Evolutionary conservation across 2,888 invertebrate genomes (phyloP), one percentile per base, ranked within the genome.

Genomic region (Merodon equestris): DNA sequence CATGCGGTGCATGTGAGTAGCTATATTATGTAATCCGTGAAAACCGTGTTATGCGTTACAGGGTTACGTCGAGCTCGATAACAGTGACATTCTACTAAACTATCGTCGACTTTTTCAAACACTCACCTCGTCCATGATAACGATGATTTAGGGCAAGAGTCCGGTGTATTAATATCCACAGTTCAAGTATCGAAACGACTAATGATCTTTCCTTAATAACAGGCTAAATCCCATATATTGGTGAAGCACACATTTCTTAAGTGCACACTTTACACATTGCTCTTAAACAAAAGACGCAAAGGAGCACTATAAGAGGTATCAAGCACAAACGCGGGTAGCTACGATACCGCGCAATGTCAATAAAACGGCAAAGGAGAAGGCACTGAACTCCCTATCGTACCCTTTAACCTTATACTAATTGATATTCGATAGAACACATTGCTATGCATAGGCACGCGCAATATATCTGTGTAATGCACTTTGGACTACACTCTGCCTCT

Each of bases 301-400:
- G 56, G 57, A 27, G 15, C 27, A 53, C 15, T 17, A 45, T 53
- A 51, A 42, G 45, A 74, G 51, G 57, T 48, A 56, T 34, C 14
- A 36, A 14, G 47, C 45, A 12, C 36, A 36, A 10, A 9, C 34
- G 42, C 2, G 36, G 40, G 13, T 18, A 19, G 1, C 19, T 19
- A 19, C 14, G 36, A n/a, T n/a, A 47, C 36, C 54, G 17, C 51
- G 27, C 57, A 70, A 47, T 58, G 45, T 66, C 19, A 27, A 27
- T 27, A 27, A 27, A 27, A 27, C 40, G 38, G 48, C 45, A 40
- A 13, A 15, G 4, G 14, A 34, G 19, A 54, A 68, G 68, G 12
- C 79, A 79, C 74, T 70, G 74, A 74, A 79, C 79, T 79, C 42
- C 74, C 74, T 74, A 74, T 74, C 63, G 58, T 42, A 56, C 71